phyloP scores from a whole-genome alignment of 2,113 vertebrate species.

The Barnardius zonarius region DNA sequence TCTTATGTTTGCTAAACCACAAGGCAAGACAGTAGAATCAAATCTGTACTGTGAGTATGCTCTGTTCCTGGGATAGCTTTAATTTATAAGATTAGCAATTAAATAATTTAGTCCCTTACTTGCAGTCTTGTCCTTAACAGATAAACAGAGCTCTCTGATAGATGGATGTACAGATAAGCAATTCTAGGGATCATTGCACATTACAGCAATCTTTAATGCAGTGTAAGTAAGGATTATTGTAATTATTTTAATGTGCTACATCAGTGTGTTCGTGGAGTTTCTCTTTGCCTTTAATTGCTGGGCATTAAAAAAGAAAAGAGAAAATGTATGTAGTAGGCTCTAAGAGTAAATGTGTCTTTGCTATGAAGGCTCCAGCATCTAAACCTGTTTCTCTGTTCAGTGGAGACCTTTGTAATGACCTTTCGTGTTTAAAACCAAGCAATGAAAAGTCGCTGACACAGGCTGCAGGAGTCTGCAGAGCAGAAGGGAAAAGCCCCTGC shows the following conservation, averaged over 20 bases:
- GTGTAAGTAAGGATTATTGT: not conserved
- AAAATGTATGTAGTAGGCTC: not conserved
- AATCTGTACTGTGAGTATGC: not conserved
- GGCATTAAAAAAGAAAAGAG: not conserved
- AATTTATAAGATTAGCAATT: not conserved
- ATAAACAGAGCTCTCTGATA: not conserved
- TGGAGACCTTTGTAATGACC: not conserved
- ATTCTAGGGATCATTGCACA: not conserved
- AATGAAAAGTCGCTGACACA: not conserved
- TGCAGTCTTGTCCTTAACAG: not conserved
- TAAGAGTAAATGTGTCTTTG: not conserved
- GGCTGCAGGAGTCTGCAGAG: not conserved
- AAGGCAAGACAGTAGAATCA: not conserved
- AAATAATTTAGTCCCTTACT: not conserved
- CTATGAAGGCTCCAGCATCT: not conserved
- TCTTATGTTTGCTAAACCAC: not conserved
- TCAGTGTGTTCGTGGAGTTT: not conserved
- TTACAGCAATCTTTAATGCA: not conserved
- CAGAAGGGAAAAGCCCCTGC: not conserved
- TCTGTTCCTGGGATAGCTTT: not conserved
- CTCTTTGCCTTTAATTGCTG: not conserved
- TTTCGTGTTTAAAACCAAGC: not conserved
- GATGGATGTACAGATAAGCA: not conserved
- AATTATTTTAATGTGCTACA: not conserved
- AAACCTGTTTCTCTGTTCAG: not conserved